Evolutionary conservation across 2,888 invertebrate genomes (phyloP).

Genomic region (Epiperipatus broadwayi): DNA sequence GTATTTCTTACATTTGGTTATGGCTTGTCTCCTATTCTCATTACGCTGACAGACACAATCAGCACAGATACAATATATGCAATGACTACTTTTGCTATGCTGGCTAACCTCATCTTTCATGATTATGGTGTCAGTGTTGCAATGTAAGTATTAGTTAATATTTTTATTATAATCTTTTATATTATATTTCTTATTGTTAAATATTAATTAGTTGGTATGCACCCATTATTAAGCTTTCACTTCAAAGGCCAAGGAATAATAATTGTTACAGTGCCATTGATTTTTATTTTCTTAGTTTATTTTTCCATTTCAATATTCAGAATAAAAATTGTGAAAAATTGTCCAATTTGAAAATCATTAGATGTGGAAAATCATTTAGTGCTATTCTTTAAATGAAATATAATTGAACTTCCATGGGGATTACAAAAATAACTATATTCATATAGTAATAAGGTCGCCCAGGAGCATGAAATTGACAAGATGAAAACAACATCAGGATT

Average conservation of each 20-base stretch:
- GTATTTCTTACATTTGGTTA: constrained; percentile 70
- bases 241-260: constrained; percentile 1
- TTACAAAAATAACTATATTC: too few species aligned
- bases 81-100: constrained; percentile 66
- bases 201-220: constrained; percentile 4
- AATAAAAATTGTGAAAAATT: too few species aligned
- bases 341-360: too few species aligned
- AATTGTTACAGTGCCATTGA: too few species aligned
- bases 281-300: too few species aligned
- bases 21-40: constrained; percentile 68
- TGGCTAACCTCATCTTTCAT: constrained; percentile 69
- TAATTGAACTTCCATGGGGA: too few species aligned
- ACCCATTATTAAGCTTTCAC: constrained; percentile 5
- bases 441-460: too few species aligned
- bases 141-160: constrained; percentile 30
- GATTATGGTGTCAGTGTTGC: constrained; percentile 75
- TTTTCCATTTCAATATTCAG: too few species aligned
- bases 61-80: constrained; percentile 95
- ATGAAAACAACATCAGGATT: too few species aligned
- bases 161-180: not conserved
- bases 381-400: too few species aligned
- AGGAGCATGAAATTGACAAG: too few species aligned
- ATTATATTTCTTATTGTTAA: not conserved
- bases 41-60: constrained; percentile 84
- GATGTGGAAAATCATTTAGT: too few species aligned